Evolutionary conservation across 92 coral and sea anemone genomes (phyloP), one percentile per base, ranked within the genome.

Genomic region (Epizoanthus fatuus): DNA sequence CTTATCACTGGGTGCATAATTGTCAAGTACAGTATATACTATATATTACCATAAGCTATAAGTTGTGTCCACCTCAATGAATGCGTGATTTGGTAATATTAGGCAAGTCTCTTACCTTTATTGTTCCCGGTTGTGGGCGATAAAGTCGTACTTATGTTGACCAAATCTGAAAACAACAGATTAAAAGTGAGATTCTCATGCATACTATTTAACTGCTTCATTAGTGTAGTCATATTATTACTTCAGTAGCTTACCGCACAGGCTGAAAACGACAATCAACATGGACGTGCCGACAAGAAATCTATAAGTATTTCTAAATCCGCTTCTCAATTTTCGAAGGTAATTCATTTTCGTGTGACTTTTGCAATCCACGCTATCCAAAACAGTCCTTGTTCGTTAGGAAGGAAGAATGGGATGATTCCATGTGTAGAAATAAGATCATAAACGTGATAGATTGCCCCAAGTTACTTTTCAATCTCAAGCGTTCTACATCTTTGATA

Each of bases 1-100:
- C 70, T 64, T 32, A 35, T 69, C 45, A 69, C 6, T 17, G 57
- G 12, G 51, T 3, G 9, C 35, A 74, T 15, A 11, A 32, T 16
- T 54, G 64, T 15, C 39, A 32, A 15, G 35, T 29, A 29, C 35
- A 29, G 2, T 29, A 29, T 29, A 13, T 39, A 58, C 10, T 29
- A 29, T 29, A 13, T 39, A 58, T 17, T n/a, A 1, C n/a, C 15
- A 59, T 38, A 40, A 37, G 42, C 19, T 45, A 39, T 13, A 16
- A 16, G 57, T 16, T 29, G 32, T 11, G 3, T 42, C 12, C n/a
- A 2, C 42, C 32, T 19, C 13, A 16, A 64, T 17, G 81, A 59
- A 58, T 76, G 68, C 69, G 81, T 59, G 53, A 76, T 76, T 37
- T 64, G 70, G 38, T 64, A 58, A n/a, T 38, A 37, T 76, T 60